Evolutionary conservation across 2,113 vertebrate genomes (phyloP).

Genomic region (Albula glossodonta): DNA sequence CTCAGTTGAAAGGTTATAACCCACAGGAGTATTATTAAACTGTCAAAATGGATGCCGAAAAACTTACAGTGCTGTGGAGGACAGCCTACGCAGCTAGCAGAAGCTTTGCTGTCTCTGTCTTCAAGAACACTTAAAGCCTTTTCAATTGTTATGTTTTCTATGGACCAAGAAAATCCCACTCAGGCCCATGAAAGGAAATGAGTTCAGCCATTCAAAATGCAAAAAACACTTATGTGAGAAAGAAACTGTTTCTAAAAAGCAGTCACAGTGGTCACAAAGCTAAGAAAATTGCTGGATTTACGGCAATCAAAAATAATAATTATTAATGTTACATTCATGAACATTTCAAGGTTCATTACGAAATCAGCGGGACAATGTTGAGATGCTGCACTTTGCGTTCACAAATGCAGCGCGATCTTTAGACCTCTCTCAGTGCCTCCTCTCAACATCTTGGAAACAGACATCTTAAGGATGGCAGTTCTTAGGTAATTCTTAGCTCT

Average conservation of each 20-base stretch:
- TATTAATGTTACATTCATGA: constrained; percentile 5
- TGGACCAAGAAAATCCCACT: constrained; percentile 22
- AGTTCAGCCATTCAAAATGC: constrained; percentile 16
- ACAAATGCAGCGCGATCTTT: background rate
- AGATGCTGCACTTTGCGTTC: background rate
- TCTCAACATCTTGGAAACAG: background rate
- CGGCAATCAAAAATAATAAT: constrained; percentile 9
- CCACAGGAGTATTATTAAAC: constrained; percentile 15
- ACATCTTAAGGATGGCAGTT: background rate
- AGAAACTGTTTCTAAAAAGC: constrained; percentile 16
- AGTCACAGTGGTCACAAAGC: constrained; percentile 16
- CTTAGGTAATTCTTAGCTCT: background rate
- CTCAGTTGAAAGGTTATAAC: constrained; percentile 14
- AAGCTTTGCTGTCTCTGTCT: constrained; percentile 26
- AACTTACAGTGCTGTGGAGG: constrained; percentile 10
- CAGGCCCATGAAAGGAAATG: constrained; percentile 22
- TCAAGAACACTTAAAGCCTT: constrained; percentile 31
- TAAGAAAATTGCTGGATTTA: constrained; percentile 16
- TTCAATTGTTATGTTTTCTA: constrained; percentile 37
- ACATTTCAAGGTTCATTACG: background rate
- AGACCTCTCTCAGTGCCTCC: background rate
- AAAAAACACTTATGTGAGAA: constrained; percentile 27
- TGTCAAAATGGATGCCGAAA: constrained; percentile 19
- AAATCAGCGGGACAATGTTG: background rate
- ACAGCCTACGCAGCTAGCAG: constrained; percentile 11